Evolutionary conservation across 2,797 vertebrate species (phyloP).

Genomic region (Hozukius guyotensis): DNA sequence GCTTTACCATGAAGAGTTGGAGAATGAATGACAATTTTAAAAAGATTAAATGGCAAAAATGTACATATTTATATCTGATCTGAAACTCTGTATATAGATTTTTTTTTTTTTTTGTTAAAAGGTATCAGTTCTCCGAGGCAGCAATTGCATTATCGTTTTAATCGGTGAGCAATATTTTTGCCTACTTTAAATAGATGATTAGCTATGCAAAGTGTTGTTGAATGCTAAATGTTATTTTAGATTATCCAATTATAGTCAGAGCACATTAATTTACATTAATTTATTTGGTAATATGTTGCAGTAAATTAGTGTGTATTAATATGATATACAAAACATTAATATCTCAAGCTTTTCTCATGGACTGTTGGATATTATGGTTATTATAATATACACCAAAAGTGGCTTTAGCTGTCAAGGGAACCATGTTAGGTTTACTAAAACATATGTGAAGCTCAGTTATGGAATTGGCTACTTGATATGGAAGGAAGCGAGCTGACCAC

Average conservation of each 20-base stretch:
- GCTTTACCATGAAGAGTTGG: neutral
- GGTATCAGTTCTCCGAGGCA: too few species aligned
- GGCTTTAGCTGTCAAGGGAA: neutral
- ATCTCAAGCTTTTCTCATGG: neutral
- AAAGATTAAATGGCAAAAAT: neutral
- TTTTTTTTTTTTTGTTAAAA: too few species aligned
- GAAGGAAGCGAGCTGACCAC: too few species aligned
- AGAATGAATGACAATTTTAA: neutral
- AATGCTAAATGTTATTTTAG: neutral
- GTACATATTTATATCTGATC: neutral
- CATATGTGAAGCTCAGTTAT: neutral
- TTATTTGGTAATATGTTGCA: neutral
- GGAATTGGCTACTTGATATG: neutral
- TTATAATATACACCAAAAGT: neutral
- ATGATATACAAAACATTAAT: neutral
- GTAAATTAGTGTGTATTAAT: conserved; percentile 3
- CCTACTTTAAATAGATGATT: conserved; percentile 10
- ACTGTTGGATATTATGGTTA: neutral
- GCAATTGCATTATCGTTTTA: neutral
- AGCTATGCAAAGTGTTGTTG: neutral
- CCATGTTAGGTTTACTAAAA: neutral
- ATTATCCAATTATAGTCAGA: conserved; percentile 13
- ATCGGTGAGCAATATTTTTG: neutral
- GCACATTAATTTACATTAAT: conserved; percentile 1
- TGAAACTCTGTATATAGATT: neutral